Evolutionary conservation across 1,140 invertebrate genomes (phyloP).

Genomic region (Danaus plexippus): DNA sequence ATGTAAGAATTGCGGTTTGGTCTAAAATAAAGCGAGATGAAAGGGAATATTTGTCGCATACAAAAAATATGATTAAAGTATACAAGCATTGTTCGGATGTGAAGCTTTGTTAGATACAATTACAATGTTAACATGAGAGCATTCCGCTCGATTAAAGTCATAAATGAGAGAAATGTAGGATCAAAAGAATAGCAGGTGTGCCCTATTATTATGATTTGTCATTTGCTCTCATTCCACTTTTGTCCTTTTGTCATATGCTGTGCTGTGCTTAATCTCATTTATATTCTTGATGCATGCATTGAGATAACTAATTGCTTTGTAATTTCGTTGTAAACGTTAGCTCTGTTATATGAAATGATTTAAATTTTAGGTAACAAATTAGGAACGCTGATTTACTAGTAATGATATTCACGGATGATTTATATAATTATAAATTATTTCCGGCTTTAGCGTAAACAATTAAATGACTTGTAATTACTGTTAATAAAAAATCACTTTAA

Average conservation of each 20-base stretch:
- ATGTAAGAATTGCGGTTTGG: slow-evolving; percentile 64
- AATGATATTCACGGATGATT: too few species aligned
- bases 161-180: slow-evolving; percentile 70
- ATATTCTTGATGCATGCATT: too few species aligned
- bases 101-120: slow-evolving; percentile 58
- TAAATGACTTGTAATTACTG: too few species aligned
- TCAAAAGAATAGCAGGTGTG: slow-evolving; percentile 71
- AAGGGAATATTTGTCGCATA: slow-evolving; percentile 60
- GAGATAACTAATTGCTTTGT: slow-evolving; percentile 13
- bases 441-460: too few species aligned
- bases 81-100: slow-evolving; percentile 50
- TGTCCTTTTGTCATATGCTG: slow-evolving; percentile 41
- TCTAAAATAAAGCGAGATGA: slow-evolving; percentile 68
- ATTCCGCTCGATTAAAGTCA: slow-evolving; percentile 68
- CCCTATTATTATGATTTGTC: slow-evolving; percentile 68
- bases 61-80: slow-evolving; percentile 65
- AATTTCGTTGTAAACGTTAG: slow-evolving; percentile 7
- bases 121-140: slow-evolving; percentile 54
- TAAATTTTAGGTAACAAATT: too few species aligned
- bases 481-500: slow-evolving; percentile 1
- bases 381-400: too few species aligned
- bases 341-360: not conserved
- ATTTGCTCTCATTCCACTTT: slow-evolving; percentile 51
- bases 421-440: too few species aligned
- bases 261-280: too few species aligned